phyloP scores from a whole-genome alignment of 37 sponge, comb jelly and placozoan genomes.

The Spongia lamella region DNA sequence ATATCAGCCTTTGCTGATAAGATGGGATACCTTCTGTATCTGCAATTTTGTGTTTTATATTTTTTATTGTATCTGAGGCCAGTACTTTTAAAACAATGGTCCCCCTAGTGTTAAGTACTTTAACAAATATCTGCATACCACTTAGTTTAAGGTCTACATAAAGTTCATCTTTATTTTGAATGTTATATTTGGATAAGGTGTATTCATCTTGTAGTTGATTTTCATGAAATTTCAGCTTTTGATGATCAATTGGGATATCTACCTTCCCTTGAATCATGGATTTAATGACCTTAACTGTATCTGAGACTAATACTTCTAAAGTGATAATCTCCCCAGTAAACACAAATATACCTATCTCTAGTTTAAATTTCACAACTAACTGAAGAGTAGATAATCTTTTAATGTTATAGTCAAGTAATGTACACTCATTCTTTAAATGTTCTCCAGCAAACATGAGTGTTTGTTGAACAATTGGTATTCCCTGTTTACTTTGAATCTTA shows the following conservation, averaged over 20 bases:
- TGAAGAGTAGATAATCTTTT: conserved; percentile 83
- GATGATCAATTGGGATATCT: no score
- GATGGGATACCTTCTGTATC: conserved; percentile 38
- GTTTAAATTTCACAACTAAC: conserved; percentile 66
- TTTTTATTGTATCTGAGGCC: conserved; percentile 28
- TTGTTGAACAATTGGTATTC: conserved; percentile 45
- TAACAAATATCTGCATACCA: conserved; percentile 49
- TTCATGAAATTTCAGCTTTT: no score
- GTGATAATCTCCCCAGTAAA: no score
- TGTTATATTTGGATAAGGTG: no score
- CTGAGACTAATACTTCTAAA: no score
- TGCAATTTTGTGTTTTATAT: conserved; percentile 31
- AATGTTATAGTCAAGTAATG: conserved; percentile 76
- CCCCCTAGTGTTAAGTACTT: conserved; percentile 19
- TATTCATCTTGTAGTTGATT: no score
- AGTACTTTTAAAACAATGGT: conserved; percentile 33
- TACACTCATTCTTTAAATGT: conserved; percentile 61
- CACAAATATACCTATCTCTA: no score
- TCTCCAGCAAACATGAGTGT: conserved; percentile 62
- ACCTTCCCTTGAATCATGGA: no score
- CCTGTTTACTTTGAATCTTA: no score
- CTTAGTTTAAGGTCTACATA: no score
- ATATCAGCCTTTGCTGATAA: conserved; percentile 39
- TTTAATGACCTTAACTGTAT: no score
- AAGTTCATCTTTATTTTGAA: no score